These are phyloP conservation scores for Xerus rutilus DNA, from an alignment of 2,797 vertebrate genomes.

Conservation along the genomic window DNA sequence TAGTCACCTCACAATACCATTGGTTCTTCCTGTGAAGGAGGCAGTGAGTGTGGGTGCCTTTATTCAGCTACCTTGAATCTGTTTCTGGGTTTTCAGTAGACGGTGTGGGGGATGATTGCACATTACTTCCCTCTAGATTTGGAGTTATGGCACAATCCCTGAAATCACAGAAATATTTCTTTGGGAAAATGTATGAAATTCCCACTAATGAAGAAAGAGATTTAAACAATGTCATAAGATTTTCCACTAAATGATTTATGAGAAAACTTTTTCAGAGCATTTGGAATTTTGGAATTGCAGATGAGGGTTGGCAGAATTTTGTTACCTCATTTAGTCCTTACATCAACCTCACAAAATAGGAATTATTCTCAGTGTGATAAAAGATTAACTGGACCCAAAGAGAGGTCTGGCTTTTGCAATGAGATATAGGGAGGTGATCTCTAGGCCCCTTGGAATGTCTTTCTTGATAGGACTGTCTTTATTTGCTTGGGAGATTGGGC, in stretches of 20 bases:
- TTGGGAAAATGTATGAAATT: slow-evolving; percentile 5
- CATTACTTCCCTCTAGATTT: rapidly evolving
- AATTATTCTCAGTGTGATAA: not conserved
- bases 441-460: not conserved
- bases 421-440: not conserved
- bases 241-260: not conserved
- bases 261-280: slow-evolving; percentile 32
- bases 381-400: not conserved
- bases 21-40: no score
- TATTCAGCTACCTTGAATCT: no score
- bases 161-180: not conserved
- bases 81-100: not conserved
- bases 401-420: not conserved
- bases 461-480: not conserved
- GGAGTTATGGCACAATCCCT: not conserved
- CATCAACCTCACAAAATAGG: not conserved
- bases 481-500: not conserved
- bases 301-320: not conserved
- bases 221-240: not conserved
- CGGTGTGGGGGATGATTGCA: not conserved
- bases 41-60: no score
- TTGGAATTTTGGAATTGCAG: slow-evolving; percentile 9
- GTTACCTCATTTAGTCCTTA: not conserved
- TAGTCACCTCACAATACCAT: not conserved
- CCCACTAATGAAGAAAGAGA: not conserved